Evolutionary conservation across 2,888 invertebrate species (phyloP).

Genomic region (Himalopsyche kuldschensis): DNA sequence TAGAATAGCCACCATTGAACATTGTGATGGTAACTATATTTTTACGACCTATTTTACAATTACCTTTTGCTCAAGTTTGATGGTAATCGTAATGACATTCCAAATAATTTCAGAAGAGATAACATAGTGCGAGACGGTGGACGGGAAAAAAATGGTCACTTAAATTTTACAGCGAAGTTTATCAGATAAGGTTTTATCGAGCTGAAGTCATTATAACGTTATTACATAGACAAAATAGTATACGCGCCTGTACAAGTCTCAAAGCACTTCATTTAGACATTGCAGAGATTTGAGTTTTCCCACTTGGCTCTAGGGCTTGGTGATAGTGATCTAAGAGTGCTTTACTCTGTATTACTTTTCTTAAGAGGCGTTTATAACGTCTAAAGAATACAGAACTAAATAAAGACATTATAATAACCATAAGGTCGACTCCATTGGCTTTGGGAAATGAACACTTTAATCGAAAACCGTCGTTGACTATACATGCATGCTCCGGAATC

Average conservation of each 20-base stretch:
- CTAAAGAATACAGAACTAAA: constrained; percentile 15
- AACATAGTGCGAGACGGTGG: no score
- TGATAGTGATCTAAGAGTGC: constrained; percentile 12
- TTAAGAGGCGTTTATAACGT: constrained; percentile 20
- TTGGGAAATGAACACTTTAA: constrained; percentile 13
- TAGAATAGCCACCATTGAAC: no score
- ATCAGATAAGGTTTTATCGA: constrained; percentile 12
- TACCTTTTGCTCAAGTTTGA: no score
- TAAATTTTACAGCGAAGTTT: not conserved
- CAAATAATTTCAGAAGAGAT: no score
- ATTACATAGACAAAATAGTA: constrained; percentile 34
- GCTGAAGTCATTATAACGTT: constrained; percentile 28
- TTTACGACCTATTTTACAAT: no score
- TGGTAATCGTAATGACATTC: no score
- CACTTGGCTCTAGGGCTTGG: constrained; percentile 1
- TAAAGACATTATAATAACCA: constrained; percentile 28
- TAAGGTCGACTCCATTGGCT: not conserved
- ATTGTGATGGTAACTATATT: no score
- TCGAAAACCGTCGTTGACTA: not conserved
- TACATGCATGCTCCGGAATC: no score
- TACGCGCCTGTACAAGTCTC: constrained; percentile 10
- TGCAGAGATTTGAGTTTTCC: not conserved
- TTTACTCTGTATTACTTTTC: not conserved
- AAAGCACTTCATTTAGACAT: constrained; percentile 27
- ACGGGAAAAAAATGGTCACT: not conserved